These are phyloP conservation scores for Muntiacus reevesi DNA, from an alignment of 2,113 vertebrate species.

Conservation along the genomic window DNA sequence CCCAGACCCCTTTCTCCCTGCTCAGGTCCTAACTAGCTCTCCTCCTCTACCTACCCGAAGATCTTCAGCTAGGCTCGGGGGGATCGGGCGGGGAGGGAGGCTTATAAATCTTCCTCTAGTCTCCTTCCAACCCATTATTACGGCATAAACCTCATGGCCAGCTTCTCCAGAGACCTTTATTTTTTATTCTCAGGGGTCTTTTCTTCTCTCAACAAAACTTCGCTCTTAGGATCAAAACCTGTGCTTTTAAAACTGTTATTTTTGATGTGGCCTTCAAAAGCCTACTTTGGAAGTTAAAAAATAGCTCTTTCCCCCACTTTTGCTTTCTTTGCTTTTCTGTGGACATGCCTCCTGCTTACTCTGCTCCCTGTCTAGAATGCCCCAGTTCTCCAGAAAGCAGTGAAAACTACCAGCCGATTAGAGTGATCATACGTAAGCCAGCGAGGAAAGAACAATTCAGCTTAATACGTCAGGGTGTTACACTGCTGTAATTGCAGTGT, in stretches of 20 bases:
- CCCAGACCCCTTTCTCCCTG: not conserved
- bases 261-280: constrained; percentile 50
- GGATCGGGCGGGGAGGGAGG: not conserved
- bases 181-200: constrained; percentile 1
- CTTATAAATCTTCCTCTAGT: not conserved
- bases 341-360: not conserved
- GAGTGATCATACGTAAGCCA: not conserved
- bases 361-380: not conserved
- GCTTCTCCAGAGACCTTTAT: not conserved
- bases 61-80: not conserved
- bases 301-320: not conserved
- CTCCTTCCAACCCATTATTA: not conserved
- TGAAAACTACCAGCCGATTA: not conserved
- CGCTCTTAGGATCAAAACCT: constrained; percentile 44
- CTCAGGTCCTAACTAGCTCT: not conserved
- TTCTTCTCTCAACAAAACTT: constrained; percentile 45
- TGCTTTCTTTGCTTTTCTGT: constrained; percentile 24
- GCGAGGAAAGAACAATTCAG: not conserved
- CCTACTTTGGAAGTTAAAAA: not conserved
- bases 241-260: constrained; percentile 49
- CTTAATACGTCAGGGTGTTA: not conserved
- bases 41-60: not conserved
- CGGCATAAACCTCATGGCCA: not conserved
- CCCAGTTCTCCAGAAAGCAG: not conserved
- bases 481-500: not conserved